phyloP scores from a whole-genome alignment of 2,888 invertebrate species.

The Tanytarsus gracilentus region DNA sequence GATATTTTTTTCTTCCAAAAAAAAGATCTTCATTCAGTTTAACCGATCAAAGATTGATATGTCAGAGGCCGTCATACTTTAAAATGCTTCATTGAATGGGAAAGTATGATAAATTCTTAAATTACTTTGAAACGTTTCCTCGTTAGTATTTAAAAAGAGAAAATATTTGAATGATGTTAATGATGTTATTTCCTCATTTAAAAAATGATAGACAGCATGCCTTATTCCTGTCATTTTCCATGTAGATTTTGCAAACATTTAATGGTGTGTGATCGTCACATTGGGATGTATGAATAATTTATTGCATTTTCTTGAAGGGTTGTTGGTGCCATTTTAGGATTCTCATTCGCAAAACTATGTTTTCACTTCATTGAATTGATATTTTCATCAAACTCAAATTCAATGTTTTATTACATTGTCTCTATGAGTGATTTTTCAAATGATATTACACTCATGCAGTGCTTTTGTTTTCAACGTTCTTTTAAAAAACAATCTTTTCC shows the following conservation, averaged over 20 bases:
- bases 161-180: background rate
- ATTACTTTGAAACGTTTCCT: background rate
- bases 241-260: background rate
- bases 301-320: background rate
- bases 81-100: too few relatives aligned
- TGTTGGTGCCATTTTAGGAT: too few relatives aligned
- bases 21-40: background rate
- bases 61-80: constrained; percentile 10
- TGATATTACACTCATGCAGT: background rate
- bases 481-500: background rate
- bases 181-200: background rate
- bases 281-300: background rate
- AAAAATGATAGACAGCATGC: too few relatives aligned
- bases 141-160: background rate
- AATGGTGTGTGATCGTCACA: constrained; percentile 7
- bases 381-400: constrained; percentile 6
- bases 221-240: too few relatives aligned
- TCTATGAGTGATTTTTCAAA: background rate
- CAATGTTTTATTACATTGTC: constrained; percentile 1
- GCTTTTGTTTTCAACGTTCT: constrained; percentile 12
- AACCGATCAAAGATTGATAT: constrained; percentile 4
- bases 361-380: background rate
- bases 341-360: too few relatives aligned
- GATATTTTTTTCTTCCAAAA: constrained; percentile 2
- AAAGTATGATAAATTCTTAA: background rate